Conservation (phyloP, 2,113 vertebrate species). For the Dasyprocta punctata region DNA sequence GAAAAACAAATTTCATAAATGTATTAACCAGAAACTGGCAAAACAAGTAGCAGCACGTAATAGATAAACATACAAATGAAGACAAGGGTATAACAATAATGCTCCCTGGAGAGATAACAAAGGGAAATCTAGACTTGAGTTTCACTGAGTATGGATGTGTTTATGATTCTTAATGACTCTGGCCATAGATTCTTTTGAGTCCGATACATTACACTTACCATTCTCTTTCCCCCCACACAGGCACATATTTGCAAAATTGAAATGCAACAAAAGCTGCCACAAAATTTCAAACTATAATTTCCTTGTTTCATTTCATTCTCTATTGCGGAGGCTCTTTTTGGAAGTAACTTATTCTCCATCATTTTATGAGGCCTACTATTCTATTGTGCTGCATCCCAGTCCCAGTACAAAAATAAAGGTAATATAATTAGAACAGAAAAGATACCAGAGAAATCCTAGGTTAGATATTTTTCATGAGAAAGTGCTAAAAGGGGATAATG, state of each 20-base stretch:
- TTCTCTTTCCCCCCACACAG: neutral
- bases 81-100: neutral
- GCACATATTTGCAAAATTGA: neutral
- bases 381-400: neutral
- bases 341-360: neutral
- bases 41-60: neutral
- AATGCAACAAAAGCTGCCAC: neutral
- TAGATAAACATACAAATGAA: neutral
- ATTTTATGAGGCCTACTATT: neutral
- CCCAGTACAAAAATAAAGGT: neutral
- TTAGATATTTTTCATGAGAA: slow-evolving; percentile 26
- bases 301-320: neutral
- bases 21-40: neutral
- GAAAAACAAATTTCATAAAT: neutral
- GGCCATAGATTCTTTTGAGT: neutral
- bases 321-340: neutral
- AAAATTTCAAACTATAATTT: neutral
- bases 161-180: neutral
- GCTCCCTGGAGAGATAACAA: neutral
- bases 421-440: neutral
- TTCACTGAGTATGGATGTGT: neutral
- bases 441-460: neutral
- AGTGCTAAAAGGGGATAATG: neutral
- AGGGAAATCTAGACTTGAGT: neutral
- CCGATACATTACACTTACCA: neutral